Evolutionary conservation across 2,113 vertebrate genomes (phyloP).

Genomic region (Salvelinus alpinus): DNA sequence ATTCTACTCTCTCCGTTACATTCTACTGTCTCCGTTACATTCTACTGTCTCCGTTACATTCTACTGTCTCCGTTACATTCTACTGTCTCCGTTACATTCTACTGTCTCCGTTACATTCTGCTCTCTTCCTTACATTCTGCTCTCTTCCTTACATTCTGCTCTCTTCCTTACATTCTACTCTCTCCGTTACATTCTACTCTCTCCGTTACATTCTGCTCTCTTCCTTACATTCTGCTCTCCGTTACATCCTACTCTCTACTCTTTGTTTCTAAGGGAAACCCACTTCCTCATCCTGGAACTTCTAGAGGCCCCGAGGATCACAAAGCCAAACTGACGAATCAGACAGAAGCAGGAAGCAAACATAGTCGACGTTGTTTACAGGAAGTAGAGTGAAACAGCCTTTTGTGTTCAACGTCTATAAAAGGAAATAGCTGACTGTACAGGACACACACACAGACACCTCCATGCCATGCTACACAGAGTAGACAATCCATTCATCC

Average conservation of each 20-base stretch:
- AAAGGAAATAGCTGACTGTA: slow-evolving; percentile 71
- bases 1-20: too few relatives aligned
- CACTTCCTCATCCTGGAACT: slow-evolving; percentile 72
- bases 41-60: too few relatives aligned
- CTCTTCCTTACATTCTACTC: background rate
- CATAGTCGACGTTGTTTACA: slow-evolving; percentile 72
- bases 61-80: too few relatives aligned
- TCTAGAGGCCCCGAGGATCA: slow-evolving; percentile 47
- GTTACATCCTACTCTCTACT: slow-evolving; percentile 48
- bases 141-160: slow-evolving; percentile 17
- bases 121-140: slow-evolving; percentile 45
- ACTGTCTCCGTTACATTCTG: background rate
- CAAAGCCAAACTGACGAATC: slow-evolving; percentile 44
- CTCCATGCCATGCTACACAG: background rate
- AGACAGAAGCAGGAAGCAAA: slow-evolving; percentile 22
- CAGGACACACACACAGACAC: slow-evolving; percentile 38
- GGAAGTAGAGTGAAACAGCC: slow-evolving; percentile 70
- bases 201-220: background rate
- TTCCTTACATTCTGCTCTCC: slow-evolving; percentile 51
- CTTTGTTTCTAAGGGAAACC: slow-evolving; percentile 51
- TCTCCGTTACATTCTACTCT: background rate
- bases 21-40: too few relatives aligned
- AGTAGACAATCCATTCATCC: too few relatives aligned
- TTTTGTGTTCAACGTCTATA: slow-evolving; percentile 78
- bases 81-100: background rate